A percentile compares a stretch with the other conserved stretches of the same genome.
These are phyloP conservation scores for Malthinus seriepunctatus DNA, from an alignment of 2,888 invertebrate genomes.

Conservation along the genomic window DNA sequence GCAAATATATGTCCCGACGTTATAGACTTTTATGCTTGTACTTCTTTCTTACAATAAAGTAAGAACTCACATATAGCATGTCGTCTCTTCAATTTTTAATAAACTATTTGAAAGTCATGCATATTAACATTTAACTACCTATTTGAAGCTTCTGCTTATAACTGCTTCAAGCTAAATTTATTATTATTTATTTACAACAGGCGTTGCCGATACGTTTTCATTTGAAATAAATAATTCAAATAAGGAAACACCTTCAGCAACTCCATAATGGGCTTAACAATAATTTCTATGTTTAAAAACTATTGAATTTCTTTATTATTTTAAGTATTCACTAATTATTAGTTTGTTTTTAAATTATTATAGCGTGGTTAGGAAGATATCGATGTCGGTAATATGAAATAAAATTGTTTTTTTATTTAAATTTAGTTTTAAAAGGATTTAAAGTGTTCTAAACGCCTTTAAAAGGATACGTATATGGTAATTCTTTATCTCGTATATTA, in stretches of 20 bases:
- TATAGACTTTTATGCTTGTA: too few species aligned
- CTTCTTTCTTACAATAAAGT: too few species aligned
- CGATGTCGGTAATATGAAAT: too few species aligned
- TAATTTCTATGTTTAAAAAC: conserved; percentile 9
- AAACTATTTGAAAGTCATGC: conserved; percentile 1
- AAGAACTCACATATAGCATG: too few species aligned
- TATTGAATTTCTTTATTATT: neutral
- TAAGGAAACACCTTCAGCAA: conserved; percentile 9
- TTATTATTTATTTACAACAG: conserved; percentile 6
- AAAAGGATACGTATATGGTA: too few species aligned
- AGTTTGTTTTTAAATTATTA: neutral
- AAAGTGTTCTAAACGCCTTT: too few species aligned
- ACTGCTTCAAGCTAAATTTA: conserved; percentile 1
- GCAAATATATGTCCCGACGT: too few species aligned
- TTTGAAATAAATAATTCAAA: conserved; percentile 8
- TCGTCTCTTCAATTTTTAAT: too few species aligned
- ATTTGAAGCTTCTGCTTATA: conserved; percentile 1
- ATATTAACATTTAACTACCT: conserved; percentile 4
- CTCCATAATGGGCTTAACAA: neutral
- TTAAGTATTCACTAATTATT: conserved; percentile 2
- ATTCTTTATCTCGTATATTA: too few species aligned
- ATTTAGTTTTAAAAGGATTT: too few species aligned
- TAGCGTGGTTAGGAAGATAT: too few species aligned
- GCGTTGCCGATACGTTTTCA: conserved; percentile 2
- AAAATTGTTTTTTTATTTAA: too few species aligned